Evolutionary conservation across 2,113 vertebrate species (phyloP).

Genomic region (Myiozetetes cayanensis): DNA sequence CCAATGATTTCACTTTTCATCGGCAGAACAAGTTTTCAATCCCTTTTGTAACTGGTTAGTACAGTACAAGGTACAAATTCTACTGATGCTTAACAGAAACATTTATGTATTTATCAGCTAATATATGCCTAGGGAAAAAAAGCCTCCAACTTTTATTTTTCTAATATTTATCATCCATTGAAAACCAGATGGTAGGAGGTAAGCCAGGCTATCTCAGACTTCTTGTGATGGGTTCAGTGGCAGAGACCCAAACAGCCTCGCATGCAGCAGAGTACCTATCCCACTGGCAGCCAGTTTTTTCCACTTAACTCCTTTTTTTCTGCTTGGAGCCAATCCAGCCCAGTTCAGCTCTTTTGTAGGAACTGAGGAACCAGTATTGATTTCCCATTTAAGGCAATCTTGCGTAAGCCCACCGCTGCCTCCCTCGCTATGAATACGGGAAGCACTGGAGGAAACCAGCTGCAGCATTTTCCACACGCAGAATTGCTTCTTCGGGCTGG

Average conservation of each 20-base stretch:
- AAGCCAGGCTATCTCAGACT: constrained; percentile 48
- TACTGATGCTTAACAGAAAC: constrained; percentile 45
- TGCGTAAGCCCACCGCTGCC: constrained; percentile 32
- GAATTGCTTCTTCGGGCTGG: constrained; percentile 44
- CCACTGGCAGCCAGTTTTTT: constrained; percentile 40
- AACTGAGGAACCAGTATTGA: constrained; percentile 62
- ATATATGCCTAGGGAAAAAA: not conserved
- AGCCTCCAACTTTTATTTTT: constrained; percentile 47
- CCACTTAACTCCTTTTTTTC: constrained; percentile 44
- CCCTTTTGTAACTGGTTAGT: constrained; percentile 18
- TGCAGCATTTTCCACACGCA: constrained; percentile 36
- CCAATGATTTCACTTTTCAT: constrained; percentile 8
- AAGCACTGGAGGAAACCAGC: constrained; percentile 47
- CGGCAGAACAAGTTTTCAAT: constrained; percentile 17
- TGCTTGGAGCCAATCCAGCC: constrained; percentile 53
- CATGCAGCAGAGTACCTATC: not conserved
- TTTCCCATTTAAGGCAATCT: constrained; percentile 65
- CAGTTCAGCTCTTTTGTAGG: constrained; percentile 68
- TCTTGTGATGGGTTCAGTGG: constrained; percentile 49
- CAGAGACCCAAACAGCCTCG: constrained; percentile 32
- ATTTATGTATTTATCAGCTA: constrained; percentile 33
- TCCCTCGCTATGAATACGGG: constrained; percentile 29
- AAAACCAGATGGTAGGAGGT: constrained; percentile 53
- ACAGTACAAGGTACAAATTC: not conserved
- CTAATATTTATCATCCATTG: constrained; percentile 40